phyloP scores from a whole-genome alignment of 2,113 vertebrate species.

The Noctilio leporinus region DNA sequence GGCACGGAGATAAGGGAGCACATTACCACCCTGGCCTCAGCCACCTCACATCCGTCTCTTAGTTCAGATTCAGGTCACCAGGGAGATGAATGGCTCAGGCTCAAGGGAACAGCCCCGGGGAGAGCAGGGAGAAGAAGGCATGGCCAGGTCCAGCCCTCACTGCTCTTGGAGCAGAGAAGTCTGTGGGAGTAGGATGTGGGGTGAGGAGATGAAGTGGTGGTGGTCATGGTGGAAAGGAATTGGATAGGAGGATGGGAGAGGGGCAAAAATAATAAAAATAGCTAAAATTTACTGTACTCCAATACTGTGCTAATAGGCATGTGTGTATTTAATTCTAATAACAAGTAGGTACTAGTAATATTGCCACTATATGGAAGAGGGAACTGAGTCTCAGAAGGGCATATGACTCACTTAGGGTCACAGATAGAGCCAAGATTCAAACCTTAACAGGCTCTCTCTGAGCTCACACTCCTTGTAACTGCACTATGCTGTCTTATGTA shows the following conservation, averaged over 20 bases:
- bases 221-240: not conserved
- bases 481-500: not conserved
- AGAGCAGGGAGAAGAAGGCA: not conserved
- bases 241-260: not conserved
- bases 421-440: not conserved
- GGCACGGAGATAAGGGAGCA: constrained; percentile 81
- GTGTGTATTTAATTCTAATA: constrained; percentile 20
- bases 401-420: not conserved
- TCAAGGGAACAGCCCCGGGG: constrained; percentile 19
- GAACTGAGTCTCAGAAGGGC: not conserved
- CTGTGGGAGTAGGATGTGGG: fast-evolving
- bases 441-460: not conserved
- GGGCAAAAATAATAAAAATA: not conserved
- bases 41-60: constrained; percentile 65
- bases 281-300: not conserved
- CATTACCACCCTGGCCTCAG: constrained; percentile 77
- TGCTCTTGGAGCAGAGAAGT: not conserved
- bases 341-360: not conserved
- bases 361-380: not conserved
- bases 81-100: constrained; percentile 65
- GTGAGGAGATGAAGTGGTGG: not conserved
- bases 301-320: not conserved
- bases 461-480: not conserved
- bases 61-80: constrained; percentile 71
- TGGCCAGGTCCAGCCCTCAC: not conserved